phyloP scores from a whole-genome alignment of 2,888 invertebrate genomes.

The Lamproptera curius region DNA sequence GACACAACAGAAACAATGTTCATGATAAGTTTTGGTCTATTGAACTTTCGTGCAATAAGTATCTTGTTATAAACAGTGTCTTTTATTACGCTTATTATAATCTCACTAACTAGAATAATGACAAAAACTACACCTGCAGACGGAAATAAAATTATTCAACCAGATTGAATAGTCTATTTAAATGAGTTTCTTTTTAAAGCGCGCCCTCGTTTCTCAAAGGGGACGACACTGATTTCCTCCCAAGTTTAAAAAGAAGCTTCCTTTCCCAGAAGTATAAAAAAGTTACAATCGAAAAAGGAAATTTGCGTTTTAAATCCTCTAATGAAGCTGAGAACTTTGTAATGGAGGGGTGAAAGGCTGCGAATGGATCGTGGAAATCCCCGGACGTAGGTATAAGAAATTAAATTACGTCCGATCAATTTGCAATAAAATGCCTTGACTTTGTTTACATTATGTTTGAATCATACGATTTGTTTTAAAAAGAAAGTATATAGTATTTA shows the following conservation, averaged over 20 bases:
- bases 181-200: conserved; percentile 65
- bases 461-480: neutral
- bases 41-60: too few relatives aligned
- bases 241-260: conserved; percentile 69
- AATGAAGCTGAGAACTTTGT: conserved; percentile 77
- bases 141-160: conserved; percentile 63
- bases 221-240: conserved; percentile 75
- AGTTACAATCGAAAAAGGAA: conserved; percentile 78
- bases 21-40: too few relatives aligned
- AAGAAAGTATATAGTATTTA: neutral
- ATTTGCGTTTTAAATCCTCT: conserved; percentile 79
- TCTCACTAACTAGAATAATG: conserved; percentile 1
- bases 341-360: conserved; percentile 75
- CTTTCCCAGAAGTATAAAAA: conserved; percentile 74
- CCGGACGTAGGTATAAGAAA: conserved; percentile 19
- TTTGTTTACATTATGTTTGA: neutral
- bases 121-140: conserved; percentile 24
- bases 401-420: conserved; percentile 18
- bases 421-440: conserved; percentile 13
- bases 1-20: too few relatives aligned
- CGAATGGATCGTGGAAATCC: conserved; percentile 67
- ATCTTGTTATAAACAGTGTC: too few relatives aligned
- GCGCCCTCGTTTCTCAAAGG: conserved; percentile 68
- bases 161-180: conserved; percentile 64
- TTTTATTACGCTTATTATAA: too few relatives aligned